phyloP scores from a whole-genome alignment of 1,140 invertebrate genomes.

The Saccostrea cuccullata region DNA sequence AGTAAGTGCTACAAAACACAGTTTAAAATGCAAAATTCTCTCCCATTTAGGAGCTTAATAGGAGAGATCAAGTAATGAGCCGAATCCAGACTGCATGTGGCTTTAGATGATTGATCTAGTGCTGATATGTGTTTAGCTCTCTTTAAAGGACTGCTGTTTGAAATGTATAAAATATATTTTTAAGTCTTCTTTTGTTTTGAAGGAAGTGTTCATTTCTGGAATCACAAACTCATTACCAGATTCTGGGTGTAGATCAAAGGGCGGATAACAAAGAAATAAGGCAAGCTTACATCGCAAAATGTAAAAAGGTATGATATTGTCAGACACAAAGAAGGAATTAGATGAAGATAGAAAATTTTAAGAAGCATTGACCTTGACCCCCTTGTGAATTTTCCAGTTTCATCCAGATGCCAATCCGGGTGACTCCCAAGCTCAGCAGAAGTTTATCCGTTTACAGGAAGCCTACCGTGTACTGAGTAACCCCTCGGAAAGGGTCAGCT shows the following conservation, averaged over 20 bases:
- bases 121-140: no score
- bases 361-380: no score
- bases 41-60: no score
- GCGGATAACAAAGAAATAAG: neutral
- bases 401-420: neutral
- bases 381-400: neutral
- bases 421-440: neutral
- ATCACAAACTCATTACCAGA: neutral
- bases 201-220: neutral
- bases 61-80: no score
- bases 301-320: neutral
- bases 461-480: neutral
- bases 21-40: no score
- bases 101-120: no score
- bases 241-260: neutral
- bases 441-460: neutral
- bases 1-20: no score
- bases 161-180: no score
- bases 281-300: neutral
- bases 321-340: no score
- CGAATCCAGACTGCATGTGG: no score
- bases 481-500: neutral
- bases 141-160: no score
- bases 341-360: no score
- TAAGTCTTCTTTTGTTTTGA: neutral